Base-by-base conservation (phyloP, 1,140 invertebrate species). In the Trichonephila clavipes region DNA sequence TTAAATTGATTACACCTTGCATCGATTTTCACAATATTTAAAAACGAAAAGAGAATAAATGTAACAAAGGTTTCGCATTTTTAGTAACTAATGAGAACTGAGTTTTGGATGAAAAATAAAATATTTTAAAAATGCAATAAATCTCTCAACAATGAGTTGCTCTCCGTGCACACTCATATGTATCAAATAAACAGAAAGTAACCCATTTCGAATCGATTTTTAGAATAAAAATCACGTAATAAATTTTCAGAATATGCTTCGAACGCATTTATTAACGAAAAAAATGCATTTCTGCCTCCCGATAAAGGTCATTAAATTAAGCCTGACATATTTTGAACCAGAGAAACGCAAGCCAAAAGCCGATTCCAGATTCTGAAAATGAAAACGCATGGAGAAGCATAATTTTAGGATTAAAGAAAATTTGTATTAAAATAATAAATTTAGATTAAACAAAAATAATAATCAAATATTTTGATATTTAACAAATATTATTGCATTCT, bases 121-220 rank as follows among this genome's bases (percentile, higher is more conserved):
- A 77, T 34, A 77, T 77, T 77, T 77, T 77, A 77, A 77, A 77
- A 40, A 28, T 34, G 72, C 34, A 34, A 77, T 77, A 77, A 77
- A 77, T 77, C 72, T 77, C 72, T 14, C 28, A 77, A 77, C 34
- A 77, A 34, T 77, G 28, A 34, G 72, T 16, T 18, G 6, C n/a
- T 69, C 66, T 69, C 10, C 66, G 24, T 19, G 10, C 28, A 14
- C 72, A 77, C 72, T 77, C 72, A 16, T 40, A 77, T 19, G 16
- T 34, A 16, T 77, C 72, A 77, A 7, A 77, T 19, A 24, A 87
- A 64, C 58, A 64, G 19, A 40, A 61, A 87, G n/a, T n/a, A 62
- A 28, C 14, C 58, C 85, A 87, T 87, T 87, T 87, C 24, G 24
- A 59, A 87, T 87, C 59, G 85, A 87, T 87, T 87, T 87, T 19